Base-by-base conservation (phyloP, 2,113 vertebrate genomes). In the Neoarius graeffei region DNA sequence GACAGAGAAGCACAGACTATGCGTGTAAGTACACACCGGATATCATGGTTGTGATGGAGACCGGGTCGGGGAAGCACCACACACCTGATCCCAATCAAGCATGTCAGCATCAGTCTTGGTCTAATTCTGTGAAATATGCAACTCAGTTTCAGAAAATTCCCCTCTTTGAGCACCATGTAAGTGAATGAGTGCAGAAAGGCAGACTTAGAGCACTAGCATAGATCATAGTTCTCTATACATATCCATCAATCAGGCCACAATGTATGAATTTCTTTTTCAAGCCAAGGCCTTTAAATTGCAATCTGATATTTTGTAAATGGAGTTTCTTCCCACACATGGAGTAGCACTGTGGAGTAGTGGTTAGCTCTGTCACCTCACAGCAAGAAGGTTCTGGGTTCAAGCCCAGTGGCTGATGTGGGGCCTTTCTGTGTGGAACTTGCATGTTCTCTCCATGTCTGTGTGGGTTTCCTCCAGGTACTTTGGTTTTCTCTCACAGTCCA, bases 61-160 rank as follows among this genome's bases (percentile, higher is more conserved):
- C 56, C 27, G 56, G 4, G 0, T 19, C 10, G 86, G 79, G 80
- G 80, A 83, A 87, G 52, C 62, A 87, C 79, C 86, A 23, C 66
- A 71, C 80, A 74, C 57, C 80, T 87, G 80, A 82, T 73, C 48
- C 86, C 35, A 82, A 50, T 83, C 54, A 82, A 87, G 80, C 80
- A 19, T 87, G 57, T 6, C 74, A 50, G 42, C 5, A n/a, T n/a
- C 7, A n/a, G 59, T 67, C 27, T 86, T 0, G 11, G 60, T 42
- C 42, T 42, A 42, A 42, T 42, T 42, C 42, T 42, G 42, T 0
- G 42, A 42, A 42, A 42, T 42, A 42, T 42, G 35, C 59, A 74
- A 27, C 66, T 42, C 79, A 42, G 54, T 42, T 60, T 50, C 60
- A 71, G 15, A 86, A 23, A 67, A 5, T 62, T 64, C 56, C 42